Conservation (phyloP, 1,140 invertebrate genomes). For the Condylostylus longicornis region DNA sequence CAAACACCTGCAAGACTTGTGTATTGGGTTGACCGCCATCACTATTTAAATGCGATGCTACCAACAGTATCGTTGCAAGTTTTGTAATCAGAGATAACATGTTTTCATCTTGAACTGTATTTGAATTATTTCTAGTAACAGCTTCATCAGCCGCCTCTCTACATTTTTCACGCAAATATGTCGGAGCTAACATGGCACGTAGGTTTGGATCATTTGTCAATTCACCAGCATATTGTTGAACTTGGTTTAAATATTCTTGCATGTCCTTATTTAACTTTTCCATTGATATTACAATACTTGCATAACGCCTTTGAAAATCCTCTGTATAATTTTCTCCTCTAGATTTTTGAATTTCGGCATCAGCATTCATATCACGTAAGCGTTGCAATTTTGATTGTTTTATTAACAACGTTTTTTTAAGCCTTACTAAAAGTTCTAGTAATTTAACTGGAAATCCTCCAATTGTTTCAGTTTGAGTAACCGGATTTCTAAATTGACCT, state of each 20-base stretch:
- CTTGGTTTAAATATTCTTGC: constrained; percentile 66
- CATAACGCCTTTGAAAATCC: constrained; percentile 84
- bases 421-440: constrained; percentile 70
- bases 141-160: constrained; percentile 66
- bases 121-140: constrained; percentile 58
- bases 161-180: constrained; percentile 73
- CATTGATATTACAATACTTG: constrained; percentile 73
- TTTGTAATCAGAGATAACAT: constrained; percentile 70
- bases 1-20: constrained; percentile 81
- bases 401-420: constrained; percentile 69
- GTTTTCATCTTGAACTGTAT: constrained; percentile 40
- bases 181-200: constrained; percentile 74
- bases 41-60: constrained; percentile 82
- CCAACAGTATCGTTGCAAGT: constrained; percentile 79
- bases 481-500: constrained; percentile 15
- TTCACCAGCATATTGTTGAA: constrained; percentile 73
- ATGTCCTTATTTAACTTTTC: constrained; percentile 84
- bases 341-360: constrained; percentile 74
- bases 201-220: constrained; percentile 75
- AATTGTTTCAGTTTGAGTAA: constrained; percentile 36
- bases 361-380: constrained; percentile 75
- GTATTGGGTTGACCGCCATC: constrained; percentile 62
- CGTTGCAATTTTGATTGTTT: constrained; percentile 71
- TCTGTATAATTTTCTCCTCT: constrained; percentile 34
- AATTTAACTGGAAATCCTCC: constrained; percentile 75